Conservation (phyloP, 2,113 vertebrate species). For the Eudyptes chrysolophus region DNA sequence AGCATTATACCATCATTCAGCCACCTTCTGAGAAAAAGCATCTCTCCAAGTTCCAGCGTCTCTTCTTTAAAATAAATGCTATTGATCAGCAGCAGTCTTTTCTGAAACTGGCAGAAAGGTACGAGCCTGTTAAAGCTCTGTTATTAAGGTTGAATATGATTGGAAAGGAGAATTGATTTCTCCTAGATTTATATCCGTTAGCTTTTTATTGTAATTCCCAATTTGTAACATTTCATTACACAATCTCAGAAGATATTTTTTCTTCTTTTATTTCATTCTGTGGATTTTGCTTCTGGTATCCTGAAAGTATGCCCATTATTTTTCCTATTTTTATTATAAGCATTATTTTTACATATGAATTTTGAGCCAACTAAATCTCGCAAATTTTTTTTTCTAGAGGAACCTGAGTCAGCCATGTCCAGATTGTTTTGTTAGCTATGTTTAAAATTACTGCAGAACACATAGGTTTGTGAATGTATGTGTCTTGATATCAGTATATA, state of each 20-base stretch:
- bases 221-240: constrained; percentile 21
- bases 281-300: background rate
- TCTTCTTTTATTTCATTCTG: background rate
- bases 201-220: background rate
- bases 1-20: background rate
- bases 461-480: background rate
- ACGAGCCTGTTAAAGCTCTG: constrained; percentile 11
- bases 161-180: constrained; percentile 43
- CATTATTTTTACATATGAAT: background rate
- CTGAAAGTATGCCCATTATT: background rate
- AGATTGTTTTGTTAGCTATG: background rate
- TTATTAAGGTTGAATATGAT: constrained; percentile 45
- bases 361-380: background rate
- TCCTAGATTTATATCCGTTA: background rate
- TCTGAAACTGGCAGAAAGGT: constrained; percentile 19
- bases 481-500: background rate
- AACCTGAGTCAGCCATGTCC: background rate
- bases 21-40: background rate
- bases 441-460: background rate
- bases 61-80: constrained; percentile 23
- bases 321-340: background rate
- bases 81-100: constrained; percentile 42
- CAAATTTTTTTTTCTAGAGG: background rate
- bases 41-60: background rate
- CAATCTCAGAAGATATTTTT: background rate